Base-by-base conservation (phyloP, 1,140 invertebrate genomes). In the Chionoecetes opilio region DNA sequence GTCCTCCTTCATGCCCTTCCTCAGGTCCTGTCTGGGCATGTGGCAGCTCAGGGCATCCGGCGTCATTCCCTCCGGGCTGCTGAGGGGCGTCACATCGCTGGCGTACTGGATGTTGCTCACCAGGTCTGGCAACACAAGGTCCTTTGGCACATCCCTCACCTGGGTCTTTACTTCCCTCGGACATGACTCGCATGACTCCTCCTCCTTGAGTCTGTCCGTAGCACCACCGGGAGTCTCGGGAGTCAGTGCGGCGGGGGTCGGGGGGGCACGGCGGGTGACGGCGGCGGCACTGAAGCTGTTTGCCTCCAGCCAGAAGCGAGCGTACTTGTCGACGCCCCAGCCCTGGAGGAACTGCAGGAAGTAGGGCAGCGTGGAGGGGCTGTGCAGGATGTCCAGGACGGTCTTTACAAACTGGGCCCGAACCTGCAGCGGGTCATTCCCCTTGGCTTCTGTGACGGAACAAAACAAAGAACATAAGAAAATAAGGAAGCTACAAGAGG, bases 361-460 rank as follows among this genome's bases (percentile, higher is more conserved):
- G 91, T 95, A 95, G 11, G 94, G 94, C n/a, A 95, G 91, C 34
- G 94, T 95, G 29, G 94, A 91, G 53, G 89, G 90, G 34, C 94
- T 95, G 82, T 87, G 46, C 21, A 95, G 91, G 82, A 95, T 95
- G 53, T 95, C 94, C 9, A 53, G 38, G 31, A 95, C 90, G 17
- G 94, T 95, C 46, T 95, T 95, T 29, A 95, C 90, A 95, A 95
- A 95, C 84, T 95, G 94, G 11, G 94, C 91, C 89, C 88, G 38
- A 38, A 95, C 38, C 17, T 75, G 34, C 26, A 95, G 82, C 14
- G 94, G 94, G 26, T 95, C 94, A 41, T 31, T 53, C 41, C 88
- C 37, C 31, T 94, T 63, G 26, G 41, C 46, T 6, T 41, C 93
- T 91, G 87, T 11, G 31, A 89, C 31, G 41, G 29, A n/a, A 5